Evolutionary conservation across 2,888 invertebrate species (phyloP).

Genomic region (Drosophila austrosaltans): DNA sequence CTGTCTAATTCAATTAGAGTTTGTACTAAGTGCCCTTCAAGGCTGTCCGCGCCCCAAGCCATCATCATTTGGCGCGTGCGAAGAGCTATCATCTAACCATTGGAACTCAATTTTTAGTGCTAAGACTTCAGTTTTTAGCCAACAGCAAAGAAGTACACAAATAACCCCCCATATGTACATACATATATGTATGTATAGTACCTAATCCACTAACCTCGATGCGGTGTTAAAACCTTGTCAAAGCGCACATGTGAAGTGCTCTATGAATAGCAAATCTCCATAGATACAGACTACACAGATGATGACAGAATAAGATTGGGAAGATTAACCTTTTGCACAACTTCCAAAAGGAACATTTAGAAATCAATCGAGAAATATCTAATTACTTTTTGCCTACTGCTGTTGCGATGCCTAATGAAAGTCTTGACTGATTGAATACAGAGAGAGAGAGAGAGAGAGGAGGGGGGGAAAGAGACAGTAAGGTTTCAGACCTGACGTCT

Average conservation of each 20-base stretch:
- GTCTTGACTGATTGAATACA: slow-evolving; percentile 29
- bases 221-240: slow-evolving; percentile 1
- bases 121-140: background rate
- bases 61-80: slow-evolving; percentile 31
- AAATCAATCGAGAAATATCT: slow-evolving; percentile 30
- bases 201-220: slow-evolving; percentile 6
- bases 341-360: background rate
- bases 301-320: too few species aligned
- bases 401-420: slow-evolving; percentile 36
- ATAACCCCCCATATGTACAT: background rate
- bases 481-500: slow-evolving; percentile 5
- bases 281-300: too few species aligned
- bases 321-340: slow-evolving; percentile 3
- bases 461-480: background rate
- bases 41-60: slow-evolving; percentile 47
- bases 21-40: slow-evolving; percentile 70
- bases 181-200: background rate
- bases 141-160: background rate
- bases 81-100: slow-evolving; percentile 7
- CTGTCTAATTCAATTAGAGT: slow-evolving; percentile 76
- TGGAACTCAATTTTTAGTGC: background rate
- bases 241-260: background rate
- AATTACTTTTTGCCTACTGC: slow-evolving; percentile 37
- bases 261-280: background rate
- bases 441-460: background rate